phyloP scores from a whole-genome alignment of 2,797 vertebrate genomes.

The Pyrocephalus nanus region DNA sequence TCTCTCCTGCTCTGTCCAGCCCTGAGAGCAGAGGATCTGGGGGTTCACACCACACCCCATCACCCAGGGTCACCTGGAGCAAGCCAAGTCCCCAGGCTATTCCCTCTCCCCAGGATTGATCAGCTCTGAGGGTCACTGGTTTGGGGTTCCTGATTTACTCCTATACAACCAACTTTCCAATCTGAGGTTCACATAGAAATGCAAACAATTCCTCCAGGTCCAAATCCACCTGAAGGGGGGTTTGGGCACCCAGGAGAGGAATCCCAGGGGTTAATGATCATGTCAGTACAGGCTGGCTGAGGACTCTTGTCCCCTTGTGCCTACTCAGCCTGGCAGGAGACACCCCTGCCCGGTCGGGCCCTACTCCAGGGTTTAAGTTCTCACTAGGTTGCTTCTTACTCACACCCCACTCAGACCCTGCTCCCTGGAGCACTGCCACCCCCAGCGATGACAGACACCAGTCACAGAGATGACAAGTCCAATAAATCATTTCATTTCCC shows the following conservation, averaged over 20 bases:
- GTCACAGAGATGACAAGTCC: background rate
- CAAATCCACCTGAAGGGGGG: background rate
- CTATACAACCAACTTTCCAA: background rate
- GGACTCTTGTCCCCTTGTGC: background rate
- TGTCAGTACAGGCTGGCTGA: background rate
- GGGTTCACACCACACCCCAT: background rate
- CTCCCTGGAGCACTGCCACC: background rate
- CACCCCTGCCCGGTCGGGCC: rapidly evolving
- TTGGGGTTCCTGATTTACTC: background rate
- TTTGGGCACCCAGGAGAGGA: background rate
- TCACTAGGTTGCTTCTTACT: background rate
- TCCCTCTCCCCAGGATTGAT: background rate
- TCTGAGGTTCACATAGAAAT: background rate
- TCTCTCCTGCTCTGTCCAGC: background rate
- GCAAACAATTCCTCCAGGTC: background rate
- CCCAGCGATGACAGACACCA: background rate
- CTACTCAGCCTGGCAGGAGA: background rate
- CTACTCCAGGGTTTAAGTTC: background rate
- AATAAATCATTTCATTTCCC: background rate
- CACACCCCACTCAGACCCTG: background rate
- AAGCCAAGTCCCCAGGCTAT: background rate
- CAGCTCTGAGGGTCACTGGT: background rate
- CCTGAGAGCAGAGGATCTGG: background rate
- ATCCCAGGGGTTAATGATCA: background rate
- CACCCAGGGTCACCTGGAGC: background rate